Evolutionary conservation across 2,113 vertebrate genomes (phyloP).

Genomic region (Thryonomys swinderianus): DNA sequence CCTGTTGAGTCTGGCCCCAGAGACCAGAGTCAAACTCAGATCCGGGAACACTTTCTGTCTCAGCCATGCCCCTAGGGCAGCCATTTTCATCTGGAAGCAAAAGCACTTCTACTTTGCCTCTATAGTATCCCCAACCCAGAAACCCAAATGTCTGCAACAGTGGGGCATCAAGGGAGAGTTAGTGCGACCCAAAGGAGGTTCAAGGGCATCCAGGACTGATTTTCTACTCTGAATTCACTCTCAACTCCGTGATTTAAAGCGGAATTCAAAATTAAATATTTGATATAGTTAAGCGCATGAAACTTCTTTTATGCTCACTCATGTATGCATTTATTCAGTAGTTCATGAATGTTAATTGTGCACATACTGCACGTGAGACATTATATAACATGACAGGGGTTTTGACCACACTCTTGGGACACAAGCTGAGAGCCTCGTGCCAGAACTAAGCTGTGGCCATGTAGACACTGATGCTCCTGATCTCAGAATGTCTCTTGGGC

Average conservation of each 20-base stretch:
- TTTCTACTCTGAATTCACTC: neutral
- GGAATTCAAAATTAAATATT: conserved; percentile 30
- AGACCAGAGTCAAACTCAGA: neutral
- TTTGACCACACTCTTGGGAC: neutral
- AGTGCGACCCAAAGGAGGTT: neutral
- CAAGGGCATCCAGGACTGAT: neutral
- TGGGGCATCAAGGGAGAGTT: neutral
- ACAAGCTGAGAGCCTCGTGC: neutral
- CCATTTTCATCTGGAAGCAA: neutral
- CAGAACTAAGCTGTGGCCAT: no score
- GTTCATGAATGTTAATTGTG: neutral
- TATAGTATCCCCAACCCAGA: neutral
- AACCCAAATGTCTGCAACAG: neutral
- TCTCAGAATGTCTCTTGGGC: neutral
- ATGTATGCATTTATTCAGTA: neutral
- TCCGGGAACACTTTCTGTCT: neutral
- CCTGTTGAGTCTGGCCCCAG: neutral
- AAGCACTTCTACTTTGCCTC: neutral
- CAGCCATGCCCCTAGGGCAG: neutral
- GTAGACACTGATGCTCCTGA: neutral
- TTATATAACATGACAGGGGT: fast-evolving
- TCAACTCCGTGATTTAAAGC: neutral
- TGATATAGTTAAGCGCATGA: neutral
- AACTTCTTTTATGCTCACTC: neutral
- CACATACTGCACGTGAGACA: neutral